phyloP scores from a whole-genome alignment of 2,797 vertebrate species.

The Echiichthys vipera region DNA sequence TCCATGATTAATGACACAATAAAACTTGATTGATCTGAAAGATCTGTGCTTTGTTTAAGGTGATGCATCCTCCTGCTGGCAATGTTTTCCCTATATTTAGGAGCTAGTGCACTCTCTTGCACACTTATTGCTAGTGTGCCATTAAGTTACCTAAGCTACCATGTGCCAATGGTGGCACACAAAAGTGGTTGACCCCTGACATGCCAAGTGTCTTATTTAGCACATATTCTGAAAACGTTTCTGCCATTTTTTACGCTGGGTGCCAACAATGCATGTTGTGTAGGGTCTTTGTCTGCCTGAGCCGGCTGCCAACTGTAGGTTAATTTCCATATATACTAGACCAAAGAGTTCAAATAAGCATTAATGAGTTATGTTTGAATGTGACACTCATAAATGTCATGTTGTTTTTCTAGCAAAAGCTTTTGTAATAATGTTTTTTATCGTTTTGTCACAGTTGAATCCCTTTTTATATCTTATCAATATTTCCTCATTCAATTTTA shows the following conservation, averaged over 20 bases:
- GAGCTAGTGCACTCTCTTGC: too few relatives aligned
- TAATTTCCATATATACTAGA: constrained; percentile 1
- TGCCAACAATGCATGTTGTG: constrained; percentile 3
- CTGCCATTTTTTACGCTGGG: background rate
- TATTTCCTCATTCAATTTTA: background rate
- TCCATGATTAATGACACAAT: too few relatives aligned
- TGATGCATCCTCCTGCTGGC: too few relatives aligned
- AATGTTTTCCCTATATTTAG: too few relatives aligned
- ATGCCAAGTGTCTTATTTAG: too few relatives aligned
- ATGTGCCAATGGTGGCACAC: too few relatives aligned
- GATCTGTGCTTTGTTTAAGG: too few relatives aligned
- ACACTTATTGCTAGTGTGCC: too few relatives aligned
- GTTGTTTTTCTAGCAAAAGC: background rate
- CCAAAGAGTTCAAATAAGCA: background rate
- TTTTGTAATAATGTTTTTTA: background rate
- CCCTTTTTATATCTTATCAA: background rate
- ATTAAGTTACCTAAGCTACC: too few relatives aligned
- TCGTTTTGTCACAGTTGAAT: background rate
- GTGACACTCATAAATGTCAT: constrained; percentile 3
- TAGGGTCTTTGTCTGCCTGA: background rate
- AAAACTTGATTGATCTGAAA: too few relatives aligned
- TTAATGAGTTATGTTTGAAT: constrained; percentile 10
- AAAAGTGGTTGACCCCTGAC: too few relatives aligned
- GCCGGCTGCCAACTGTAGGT: background rate
- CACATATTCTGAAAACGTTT: background rate